Evolutionary conservation across 2,797 vertebrate species (phyloP).

Genomic region (Sebastes aleutianus): DNA sequence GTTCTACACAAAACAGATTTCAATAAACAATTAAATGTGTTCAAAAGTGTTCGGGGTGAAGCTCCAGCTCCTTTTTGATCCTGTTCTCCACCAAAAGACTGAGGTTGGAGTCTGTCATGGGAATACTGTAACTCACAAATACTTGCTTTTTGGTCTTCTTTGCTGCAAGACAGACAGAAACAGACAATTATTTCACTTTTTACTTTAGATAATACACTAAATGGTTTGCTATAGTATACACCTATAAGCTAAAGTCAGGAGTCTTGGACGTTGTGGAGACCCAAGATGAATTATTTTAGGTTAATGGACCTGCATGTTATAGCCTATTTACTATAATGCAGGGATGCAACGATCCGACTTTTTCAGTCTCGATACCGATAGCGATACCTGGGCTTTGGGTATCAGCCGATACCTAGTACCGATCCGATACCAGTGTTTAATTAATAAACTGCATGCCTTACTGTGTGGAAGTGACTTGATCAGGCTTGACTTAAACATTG

Average conservation of each 20-base stretch:
- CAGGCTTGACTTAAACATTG: too few relatives aligned
- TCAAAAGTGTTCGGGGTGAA: conserved; percentile 91
- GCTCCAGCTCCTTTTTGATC: conserved; percentile 93
- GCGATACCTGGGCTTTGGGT: too few relatives aligned
- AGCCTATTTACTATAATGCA: not conserved
- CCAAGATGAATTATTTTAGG: not conserved
- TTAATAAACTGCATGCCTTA: too few relatives aligned
- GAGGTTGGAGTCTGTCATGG: conserved; percentile 84
- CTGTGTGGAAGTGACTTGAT: too few relatives aligned
- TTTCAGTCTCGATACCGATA: too few relatives aligned
- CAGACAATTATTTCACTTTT: not conserved
- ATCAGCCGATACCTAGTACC: too few relatives aligned
- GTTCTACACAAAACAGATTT: not conserved
- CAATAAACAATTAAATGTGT: not conserved
- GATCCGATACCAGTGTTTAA: too few relatives aligned
- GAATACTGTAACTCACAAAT: conserved; percentile 93
- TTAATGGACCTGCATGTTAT: not conserved
- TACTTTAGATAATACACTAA: not conserved
- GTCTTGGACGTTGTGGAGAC: not conserved
- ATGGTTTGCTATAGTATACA: not conserved
- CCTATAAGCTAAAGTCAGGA: not conserved
- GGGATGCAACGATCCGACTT: too few relatives aligned
- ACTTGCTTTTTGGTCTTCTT: conserved; percentile 97
- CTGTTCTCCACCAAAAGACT: conserved; percentile 91
- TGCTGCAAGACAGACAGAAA: conserved; percentile 76